Percentiles rank a stretch among this genome's conserved stretches.
phyloP scores from a whole-genome alignment of 2,797 vertebrate genomes.

The Tenualosa ilisha region DNA sequence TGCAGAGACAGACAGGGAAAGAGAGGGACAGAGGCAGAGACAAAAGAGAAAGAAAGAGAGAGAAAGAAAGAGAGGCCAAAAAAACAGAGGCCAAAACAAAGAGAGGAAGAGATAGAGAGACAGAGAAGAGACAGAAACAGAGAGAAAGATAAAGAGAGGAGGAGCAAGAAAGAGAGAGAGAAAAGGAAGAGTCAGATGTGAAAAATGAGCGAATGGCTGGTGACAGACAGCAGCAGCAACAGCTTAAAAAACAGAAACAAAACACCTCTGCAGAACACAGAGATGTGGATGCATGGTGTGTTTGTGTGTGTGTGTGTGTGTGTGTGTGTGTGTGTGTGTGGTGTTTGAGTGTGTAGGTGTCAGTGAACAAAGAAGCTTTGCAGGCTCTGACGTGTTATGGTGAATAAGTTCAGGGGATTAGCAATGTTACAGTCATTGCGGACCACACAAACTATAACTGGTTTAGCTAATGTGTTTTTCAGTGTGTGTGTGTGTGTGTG shows the following conservation, averaged over 20 bases:
- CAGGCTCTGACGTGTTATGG: background rate
- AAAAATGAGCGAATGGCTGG: background rate
- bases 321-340: background rate
- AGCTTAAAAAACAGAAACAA: background rate
- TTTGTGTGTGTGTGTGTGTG: background rate
- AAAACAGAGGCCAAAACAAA: background rate
- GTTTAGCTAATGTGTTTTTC: conserved; percentile 1
- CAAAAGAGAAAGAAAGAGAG: background rate
- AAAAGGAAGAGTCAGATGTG: background rate
- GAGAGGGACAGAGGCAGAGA: too few species aligned
- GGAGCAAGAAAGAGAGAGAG: background rate
- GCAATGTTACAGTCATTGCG: background rate
- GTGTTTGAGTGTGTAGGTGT: background rate
- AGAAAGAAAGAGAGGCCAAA: background rate
- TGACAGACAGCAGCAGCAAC: background rate
- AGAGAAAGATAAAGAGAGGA: background rate
- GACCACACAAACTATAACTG: background rate
- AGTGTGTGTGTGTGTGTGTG: conserved; percentile 21
- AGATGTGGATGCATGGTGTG: background rate
- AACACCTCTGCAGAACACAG: background rate
- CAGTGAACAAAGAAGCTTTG: background rate
- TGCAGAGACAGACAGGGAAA: background rate
- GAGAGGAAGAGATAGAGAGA: background rate
- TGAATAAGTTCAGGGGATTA: conserved; percentile 14
- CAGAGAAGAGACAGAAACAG: background rate